Evolutionary conservation across 2,797 vertebrate genomes (phyloP).

Genomic region (Menidia menidia): DNA sequence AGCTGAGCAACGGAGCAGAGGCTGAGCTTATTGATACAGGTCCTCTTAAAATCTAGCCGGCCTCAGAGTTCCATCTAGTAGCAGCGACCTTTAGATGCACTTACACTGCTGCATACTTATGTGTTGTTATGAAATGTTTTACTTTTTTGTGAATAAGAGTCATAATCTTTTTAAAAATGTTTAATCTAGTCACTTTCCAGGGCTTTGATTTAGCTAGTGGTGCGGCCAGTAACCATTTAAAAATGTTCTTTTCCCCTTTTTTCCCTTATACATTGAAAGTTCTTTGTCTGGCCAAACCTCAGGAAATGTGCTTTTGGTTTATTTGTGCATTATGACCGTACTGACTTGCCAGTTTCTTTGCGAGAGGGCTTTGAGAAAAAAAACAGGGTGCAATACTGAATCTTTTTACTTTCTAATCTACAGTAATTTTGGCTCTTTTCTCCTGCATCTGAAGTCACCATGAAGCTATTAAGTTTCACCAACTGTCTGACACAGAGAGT

Average conservation of each 20-base stretch:
- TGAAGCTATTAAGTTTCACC: slow-evolving; percentile 20
- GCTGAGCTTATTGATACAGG: slow-evolving; percentile 10
- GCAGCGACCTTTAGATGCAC: not conserved
- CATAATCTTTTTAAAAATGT: slow-evolving; percentile 14
- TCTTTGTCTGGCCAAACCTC: slow-evolving; percentile 48
- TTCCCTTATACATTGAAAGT: slow-evolving; percentile 35
- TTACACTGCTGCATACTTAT: slow-evolving; percentile 3
- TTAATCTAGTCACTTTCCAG: slow-evolving; percentile 16
- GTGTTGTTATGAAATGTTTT: slow-evolving; percentile 9
- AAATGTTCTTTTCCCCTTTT: slow-evolving; percentile 7
- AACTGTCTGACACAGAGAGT: slow-evolving; percentile 13
- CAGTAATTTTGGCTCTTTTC: slow-evolving; percentile 25
- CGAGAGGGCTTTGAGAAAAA: slow-evolving; percentile 35
- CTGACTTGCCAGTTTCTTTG: slow-evolving; percentile 34
- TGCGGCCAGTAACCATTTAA: not conserved
- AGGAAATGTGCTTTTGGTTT: slow-evolving; percentile 59
- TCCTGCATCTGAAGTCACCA: slow-evolving; percentile 9
- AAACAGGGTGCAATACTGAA: slow-evolving; percentile 39
- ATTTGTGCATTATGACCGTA: slow-evolving; percentile 40
- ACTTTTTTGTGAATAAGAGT: slow-evolving; percentile 14
- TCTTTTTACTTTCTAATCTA: slow-evolving; percentile 25
- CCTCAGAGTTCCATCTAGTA: not conserved
- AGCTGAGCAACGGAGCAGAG: not conserved
- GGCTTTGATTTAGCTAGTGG: slow-evolving; percentile 27
- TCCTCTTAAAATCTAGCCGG: slow-evolving; percentile 11